A percentile compares a stretch with the other conserved stretches of the same genome.
Conservation (phyloP, 2,888 invertebrate species). For the Ochlodes sylvanus region DNA sequence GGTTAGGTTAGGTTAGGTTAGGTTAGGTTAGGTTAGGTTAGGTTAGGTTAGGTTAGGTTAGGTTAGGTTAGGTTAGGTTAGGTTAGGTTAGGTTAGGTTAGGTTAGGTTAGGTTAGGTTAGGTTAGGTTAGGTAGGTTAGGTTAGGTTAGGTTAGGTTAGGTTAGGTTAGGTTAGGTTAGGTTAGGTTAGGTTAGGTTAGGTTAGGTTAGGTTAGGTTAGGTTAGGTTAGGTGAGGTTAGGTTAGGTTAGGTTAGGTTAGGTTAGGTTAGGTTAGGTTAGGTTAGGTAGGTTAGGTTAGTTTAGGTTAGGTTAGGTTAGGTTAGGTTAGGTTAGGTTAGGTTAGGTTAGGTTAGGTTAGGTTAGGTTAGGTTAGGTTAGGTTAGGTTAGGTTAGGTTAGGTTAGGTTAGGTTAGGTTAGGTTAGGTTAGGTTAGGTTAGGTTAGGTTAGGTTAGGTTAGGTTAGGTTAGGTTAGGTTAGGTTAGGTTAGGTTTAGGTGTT, state of each 20-base stretch:
- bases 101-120: conserved; percentile 42
- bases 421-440: conserved; percentile 42
- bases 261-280: conserved; percentile 34
- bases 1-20: conserved; percentile 42
- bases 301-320: conserved; percentile 15
- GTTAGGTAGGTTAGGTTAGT: neutral
- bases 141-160: conserved; percentile 4
- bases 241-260: conserved; percentile 38
- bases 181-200: conserved; percentile 39
- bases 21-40: conserved; percentile 42
- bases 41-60: conserved; percentile 39
- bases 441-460: conserved; percentile 43
- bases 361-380: conserved; percentile 41
- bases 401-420: conserved; percentile 43
- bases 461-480: conserved; percentile 44
- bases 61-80: conserved; percentile 42
- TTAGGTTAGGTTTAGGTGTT: conserved; percentile 41
- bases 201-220: conserved; percentile 38
- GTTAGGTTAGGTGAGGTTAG: conserved; percentile 42
- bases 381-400: conserved; percentile 43
- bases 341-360: conserved; percentile 41
- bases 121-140: too few relatives aligned
- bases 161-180: conserved; percentile 41
- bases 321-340: conserved; percentile 42
- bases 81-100: conserved; percentile 41